Base-by-base conservation (phyloP, 2,888 invertebrate genomes). In the Diarsia brunnea region DNA sequence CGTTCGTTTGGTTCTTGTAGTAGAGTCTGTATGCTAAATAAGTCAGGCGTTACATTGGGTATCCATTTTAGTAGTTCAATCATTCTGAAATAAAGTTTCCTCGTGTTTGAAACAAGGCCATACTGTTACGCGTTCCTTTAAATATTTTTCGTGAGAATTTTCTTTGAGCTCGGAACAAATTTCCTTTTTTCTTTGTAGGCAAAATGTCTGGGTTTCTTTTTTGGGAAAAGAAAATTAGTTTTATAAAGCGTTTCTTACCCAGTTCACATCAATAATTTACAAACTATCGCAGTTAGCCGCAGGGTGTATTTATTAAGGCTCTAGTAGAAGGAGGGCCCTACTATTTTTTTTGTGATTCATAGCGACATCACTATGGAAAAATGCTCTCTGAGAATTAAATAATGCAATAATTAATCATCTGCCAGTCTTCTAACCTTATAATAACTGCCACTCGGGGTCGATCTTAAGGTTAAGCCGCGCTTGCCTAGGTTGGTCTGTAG, bases 21-120 rank as follows among this genome's bases (percentile, higher is more conserved):
- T 82, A 76, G 8, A 51, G 67, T 55, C 58, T 70, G 45, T 68
- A 85, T 85, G 85, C 85, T 81, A 82, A 85, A 81, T 81, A 81
- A 81, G 77, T 85, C 82, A 81, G 69, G 85, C 81, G 85, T 81
- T 82, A 85, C 75, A 81, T 81, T 72, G 72, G 74, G 72, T 70
- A 73, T 85, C 85, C 75, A 84, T 81, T 81, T 81, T 81, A 81
- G 65, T 84, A 81, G 80, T 84, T 84, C 85, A 84, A 81, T 81
- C 85, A 85, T 63, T 75, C 68, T 43, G 82, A 81, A 81, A 84
- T 81, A 81, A 81, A 81, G 55, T 81, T 85, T 74, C 64, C 49
- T 69, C 45, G 79, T 79, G 64, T 81, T 79, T 81, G 61, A 60
- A 84, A 85, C 75, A 60, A 81, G 81, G 85, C 60, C 81, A 69